Evolutionary conservation across 2,797 vertebrate species (phyloP).

Genomic region (Chiroxiphia lanceolata): DNA sequence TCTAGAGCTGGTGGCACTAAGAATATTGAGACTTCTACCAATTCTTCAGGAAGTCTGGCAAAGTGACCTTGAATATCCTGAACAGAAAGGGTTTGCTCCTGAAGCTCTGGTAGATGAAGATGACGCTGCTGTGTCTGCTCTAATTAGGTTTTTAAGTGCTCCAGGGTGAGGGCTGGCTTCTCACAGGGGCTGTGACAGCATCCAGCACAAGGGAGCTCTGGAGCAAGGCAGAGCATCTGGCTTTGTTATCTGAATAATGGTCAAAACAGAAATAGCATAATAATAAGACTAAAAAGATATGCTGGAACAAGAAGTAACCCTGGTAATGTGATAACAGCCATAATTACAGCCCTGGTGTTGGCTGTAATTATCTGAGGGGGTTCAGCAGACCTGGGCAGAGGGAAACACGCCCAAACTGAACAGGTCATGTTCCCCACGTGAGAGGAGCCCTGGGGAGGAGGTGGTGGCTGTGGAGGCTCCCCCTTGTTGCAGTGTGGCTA

Average conservation of each 20-base stretch:
- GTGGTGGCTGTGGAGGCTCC: neutral
- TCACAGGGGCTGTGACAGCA: neutral
- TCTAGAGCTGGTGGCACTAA: neutral
- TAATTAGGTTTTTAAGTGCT: conserved; percentile 33
- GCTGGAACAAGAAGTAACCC: neutral
- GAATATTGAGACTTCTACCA: neutral
- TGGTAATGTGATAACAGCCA: neutral
- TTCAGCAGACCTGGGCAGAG: neutral
- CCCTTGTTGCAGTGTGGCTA: neutral
- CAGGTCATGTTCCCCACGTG: neutral
- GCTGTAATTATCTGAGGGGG: neutral
- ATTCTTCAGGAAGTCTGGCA: neutral
- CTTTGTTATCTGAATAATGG: neutral
- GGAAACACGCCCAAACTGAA: accelerated
- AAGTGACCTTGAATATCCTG: neutral
- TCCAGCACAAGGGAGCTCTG: neutral
- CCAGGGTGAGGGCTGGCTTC: neutral
- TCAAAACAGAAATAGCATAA: neutral
- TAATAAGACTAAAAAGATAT: neutral
- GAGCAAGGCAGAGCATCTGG: conserved; percentile 27
- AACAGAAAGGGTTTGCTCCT: neutral
- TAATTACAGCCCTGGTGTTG: neutral
- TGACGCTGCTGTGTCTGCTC: neutral
- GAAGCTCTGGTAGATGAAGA: neutral
- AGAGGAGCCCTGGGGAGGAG: neutral